Base-by-base conservation (phyloP, 30 jellyfish, hydroid and myxozoan genomes). In the Turritopsis dohrnii region DNA sequence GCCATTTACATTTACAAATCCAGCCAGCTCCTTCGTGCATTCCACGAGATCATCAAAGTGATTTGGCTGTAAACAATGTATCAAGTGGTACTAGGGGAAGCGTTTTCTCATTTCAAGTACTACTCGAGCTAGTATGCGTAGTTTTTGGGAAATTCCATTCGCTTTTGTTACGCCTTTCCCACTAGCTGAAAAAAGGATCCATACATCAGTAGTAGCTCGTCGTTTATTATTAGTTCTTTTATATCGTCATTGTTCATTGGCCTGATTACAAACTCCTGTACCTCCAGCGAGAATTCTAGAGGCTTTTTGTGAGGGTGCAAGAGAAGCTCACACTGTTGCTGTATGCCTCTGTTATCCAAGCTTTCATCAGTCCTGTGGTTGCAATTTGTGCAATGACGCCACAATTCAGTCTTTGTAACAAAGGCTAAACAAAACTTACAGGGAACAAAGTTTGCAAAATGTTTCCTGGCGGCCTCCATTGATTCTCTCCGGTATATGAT, bases 381-480 rank as follows among this genome's bases (percentile, higher is more conserved):
- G 82, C 89, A 86, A 30, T 72, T 52, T 28, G 82, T 28, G 52
- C 75, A 86, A 65, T 86, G 88, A 84, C 94, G 72, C 85, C 89
- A 79, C 60, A 86, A 81, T 21, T 86, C 87, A 52, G 71, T 60
- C 54, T 81, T 79, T 29, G 79, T 83, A 9, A 86, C 84, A 72
- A 86, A 86, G 53, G 75, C 93, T 21, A 29, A 54, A 72, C 91
- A 84, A 75, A 30, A 54, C 54, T 65, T 65, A 79, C 91, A 84
- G 22, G 91, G 91, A 65, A 25, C 65, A 30, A 29, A 84, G 29
- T 31, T 52, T 27, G 52, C 83, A n/a, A n/a, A n/a, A n/a, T n/a
- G n/a, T n/a, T n/a, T n/a, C 29, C 16, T 17, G 23, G 28, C 69
- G 18, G 17, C 25, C 20, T 7, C 28, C 21, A 18, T 81, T 18